Base-by-base conservation (phyloP, 2,113 vertebrate species). In the Austrofundulus limnaeus region DNA sequence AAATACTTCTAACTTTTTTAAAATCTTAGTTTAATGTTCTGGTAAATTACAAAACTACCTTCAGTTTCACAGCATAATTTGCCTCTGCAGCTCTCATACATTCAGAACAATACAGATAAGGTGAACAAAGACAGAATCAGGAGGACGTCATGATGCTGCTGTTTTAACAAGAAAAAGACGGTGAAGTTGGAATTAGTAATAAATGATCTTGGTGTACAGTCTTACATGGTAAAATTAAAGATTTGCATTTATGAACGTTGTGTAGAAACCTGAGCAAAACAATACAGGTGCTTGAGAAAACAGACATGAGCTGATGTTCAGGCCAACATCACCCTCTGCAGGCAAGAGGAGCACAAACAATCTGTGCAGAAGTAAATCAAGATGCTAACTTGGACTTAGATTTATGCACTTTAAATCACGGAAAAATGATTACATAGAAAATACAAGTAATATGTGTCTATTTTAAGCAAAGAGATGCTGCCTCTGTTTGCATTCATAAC, bases 301-400 rank as follows among this genome's bases (percentile, higher is more conserved):
- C 58, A 79, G 55, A 78, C 70, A 70, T 49, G 38, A 77, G 75
- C 61, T 76, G 64, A 89, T 91, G 82, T 88, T 75, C 80, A 88
- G 86, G 88, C 84, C 92, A 92, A 92, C 86, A 92, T 81, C 89
- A 70, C 91, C 92, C 91, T 92, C 92, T 93, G 83, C 89, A 93
- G 92, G 90, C 82, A 80, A 77, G 81, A 58, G 65, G 62, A 78
- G 77, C 60, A 80, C 70, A 84, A 83, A 61, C 72, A 65, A 41
- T 55, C 57, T 37, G 14, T 38, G 75, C 57, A 66, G 82, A 48
- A 34, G 15, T 74, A 49, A 80, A 74, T 72, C 77, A 78, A 83
- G 61, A 86, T 84, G 70, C 77, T 34, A 48, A 25, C 50, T 61
- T 54, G n/a, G n/a, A n/a, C n/a, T 63, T 61, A 41, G 54, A 19